Conservation (phyloP, 2,888 invertebrate species). For the Pammene aurita region DNA sequence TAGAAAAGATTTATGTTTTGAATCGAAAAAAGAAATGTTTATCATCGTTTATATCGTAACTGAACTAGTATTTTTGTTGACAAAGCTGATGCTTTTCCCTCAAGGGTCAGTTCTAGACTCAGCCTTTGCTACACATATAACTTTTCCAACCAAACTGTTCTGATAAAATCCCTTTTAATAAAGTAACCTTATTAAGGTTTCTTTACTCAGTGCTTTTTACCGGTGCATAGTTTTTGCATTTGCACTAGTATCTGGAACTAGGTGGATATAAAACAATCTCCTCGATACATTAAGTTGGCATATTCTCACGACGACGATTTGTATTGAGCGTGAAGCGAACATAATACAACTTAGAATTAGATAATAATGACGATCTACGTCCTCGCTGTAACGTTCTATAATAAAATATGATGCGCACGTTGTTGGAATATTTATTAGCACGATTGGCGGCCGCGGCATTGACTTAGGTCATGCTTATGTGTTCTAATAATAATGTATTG, state of each 20-base stretch:
- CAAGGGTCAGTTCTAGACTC: no score
- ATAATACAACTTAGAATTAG: neutral
- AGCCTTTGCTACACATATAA: no score
- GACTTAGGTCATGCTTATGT: slow-evolving; percentile 24
- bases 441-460: slow-evolving; percentile 20
- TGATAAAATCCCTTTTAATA: no score
- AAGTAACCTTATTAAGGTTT: no score
- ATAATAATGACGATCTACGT: slow-evolving; percentile 8
- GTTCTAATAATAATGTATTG: slow-evolving; percentile 15
- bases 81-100: no score
- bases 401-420: slow-evolving; percentile 23
- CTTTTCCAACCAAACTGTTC: no score
- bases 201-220: no score
- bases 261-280: neutral
- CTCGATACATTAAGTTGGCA: neutral
- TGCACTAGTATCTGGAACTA: no score
- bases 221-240: no score
- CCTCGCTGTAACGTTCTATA: slow-evolving; percentile 8
- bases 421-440: slow-evolving; percentile 28
- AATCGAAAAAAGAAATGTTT: no score
- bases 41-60: no score
- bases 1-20: neutral
- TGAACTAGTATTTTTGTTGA: no score
- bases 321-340: slow-evolving; percentile 10
- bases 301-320: neutral